Base-by-base conservation (phyloP, 2,888 invertebrate genomes). In the Antitype chi region DNA sequence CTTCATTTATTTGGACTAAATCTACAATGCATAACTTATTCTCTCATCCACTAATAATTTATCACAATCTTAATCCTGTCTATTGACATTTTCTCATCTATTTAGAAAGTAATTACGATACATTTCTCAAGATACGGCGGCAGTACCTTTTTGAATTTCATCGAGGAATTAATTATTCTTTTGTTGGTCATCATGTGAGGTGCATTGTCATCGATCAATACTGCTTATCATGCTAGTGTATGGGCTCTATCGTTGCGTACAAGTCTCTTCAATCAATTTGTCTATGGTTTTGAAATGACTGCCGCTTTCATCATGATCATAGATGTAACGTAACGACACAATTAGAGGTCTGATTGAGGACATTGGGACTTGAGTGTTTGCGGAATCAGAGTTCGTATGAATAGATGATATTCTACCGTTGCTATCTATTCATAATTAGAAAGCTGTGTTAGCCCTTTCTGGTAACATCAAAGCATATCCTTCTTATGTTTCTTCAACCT, bases 81-180 rank as follows among this genome's bases (percentile, higher is more conserved):
- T 85, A 71, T 86, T 74, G 82, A 87, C 84, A 83, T 82, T 75
- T 84, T 81, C 81, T 75, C 80, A 80, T 82, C 74, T 84, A 89
- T 88, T 91, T 90, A 88, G 87, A 81, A 77, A 81, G 76, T 89
- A 90, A 90, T 91, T 91, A 90, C 90, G 88, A 91, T 92, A 92
- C 89, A 88, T 92, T 92, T 90, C 89, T 80, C 86, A 86, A 89
- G 89, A 87, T 86, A 86, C 88, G 89, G 87, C 90, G 89, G 89
- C 90, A 88, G 86, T 90, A 85, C 89, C 92, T 92, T 90, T 92
- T 92, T 91, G 91, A 92, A 93, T 94, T 93, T 94, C 93, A 93
- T 94, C 94, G 91, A 89, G 90, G 92, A 94, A 95, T 94, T 95
- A 96, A 96, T 96, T 96, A 94, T 94, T 94, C 95, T 92, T 94